Evolutionary conservation across 2,888 invertebrate genomes (phyloP).

Genomic region (Campoplex capitator): DNA sequence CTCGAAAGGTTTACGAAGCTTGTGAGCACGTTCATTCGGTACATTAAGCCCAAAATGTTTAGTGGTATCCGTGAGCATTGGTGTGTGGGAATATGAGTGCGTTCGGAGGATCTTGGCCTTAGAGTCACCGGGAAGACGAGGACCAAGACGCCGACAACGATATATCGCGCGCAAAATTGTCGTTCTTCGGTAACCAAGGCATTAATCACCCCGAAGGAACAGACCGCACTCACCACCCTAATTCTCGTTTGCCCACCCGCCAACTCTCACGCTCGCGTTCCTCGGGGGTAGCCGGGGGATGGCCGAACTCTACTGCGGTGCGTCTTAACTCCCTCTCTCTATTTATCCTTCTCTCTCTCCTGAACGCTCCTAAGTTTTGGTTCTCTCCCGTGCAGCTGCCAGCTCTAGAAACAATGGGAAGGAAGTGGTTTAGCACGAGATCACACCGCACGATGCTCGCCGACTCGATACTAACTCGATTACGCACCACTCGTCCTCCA

Average conservation of each 20-base stretch:
- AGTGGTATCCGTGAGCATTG: conserved; percentile 42
- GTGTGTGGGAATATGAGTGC: background rate
- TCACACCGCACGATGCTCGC: conserved; percentile 61
- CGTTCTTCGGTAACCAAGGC: conserved; percentile 72
- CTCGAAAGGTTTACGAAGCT: conserved; percentile 55
- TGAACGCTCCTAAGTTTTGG: background rate
- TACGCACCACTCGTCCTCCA: conserved; percentile 61
- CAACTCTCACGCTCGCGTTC: conserved; percentile 50
- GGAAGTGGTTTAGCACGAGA: conserved; percentile 64
- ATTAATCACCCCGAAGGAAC: conserved; percentile 71
- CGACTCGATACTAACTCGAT: conserved; percentile 71
- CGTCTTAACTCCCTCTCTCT: conserved; percentile 56
- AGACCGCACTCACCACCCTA: conserved; percentile 71
- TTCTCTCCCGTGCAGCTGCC: conserved; percentile 48
- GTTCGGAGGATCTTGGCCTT: conserved; percentile 34
- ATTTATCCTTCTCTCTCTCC: background rate
- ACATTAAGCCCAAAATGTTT: conserved; percentile 71
- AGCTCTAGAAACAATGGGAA: conserved; percentile 61
- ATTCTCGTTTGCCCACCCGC: conserved; percentile 67
- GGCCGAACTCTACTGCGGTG: conserved; percentile 39
- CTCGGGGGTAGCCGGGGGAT: conserved; percentile 16
- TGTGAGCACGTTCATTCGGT: conserved; percentile 64
- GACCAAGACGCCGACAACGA: conserved; percentile 57
- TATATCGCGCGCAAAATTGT: conserved; percentile 72
- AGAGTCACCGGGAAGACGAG: conserved; percentile 53